Percentiles rank a stretch among this genome's conserved stretches.
Evolutionary conservation across 92 coral and sea anemone genomes (phyloP).

Genomic region (Virgularia gustaviana): DNA sequence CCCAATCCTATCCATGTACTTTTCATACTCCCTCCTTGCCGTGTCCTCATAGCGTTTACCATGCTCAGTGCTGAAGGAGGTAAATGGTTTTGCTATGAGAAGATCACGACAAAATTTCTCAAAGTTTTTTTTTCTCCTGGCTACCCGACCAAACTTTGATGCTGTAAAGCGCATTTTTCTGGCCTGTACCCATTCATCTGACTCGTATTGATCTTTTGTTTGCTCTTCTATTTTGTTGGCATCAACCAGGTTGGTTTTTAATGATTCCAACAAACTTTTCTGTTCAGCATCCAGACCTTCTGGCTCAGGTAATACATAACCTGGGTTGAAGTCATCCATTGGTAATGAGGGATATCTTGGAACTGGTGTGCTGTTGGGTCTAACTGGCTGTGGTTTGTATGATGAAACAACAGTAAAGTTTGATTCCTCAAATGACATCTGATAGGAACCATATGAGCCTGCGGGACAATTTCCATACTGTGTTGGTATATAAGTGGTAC

Average conservation of each 20-base stretch:
- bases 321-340: slow-evolving; percentile 30
- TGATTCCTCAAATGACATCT: slow-evolving; percentile 40
- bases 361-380: not conserved
- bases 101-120: slow-evolving; percentile 43
- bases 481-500: slow-evolving; percentile 32
- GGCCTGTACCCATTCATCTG: slow-evolving; percentile 37
- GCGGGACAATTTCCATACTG: slow-evolving; percentile 56
- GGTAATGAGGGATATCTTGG: slow-evolving; percentile 47
- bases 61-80: slow-evolving; percentile 42
- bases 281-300: slow-evolving; percentile 28
- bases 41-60: slow-evolving; percentile 55
- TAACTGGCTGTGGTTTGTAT: slow-evolving; percentile 5
- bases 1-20: slow-evolving; percentile 34
- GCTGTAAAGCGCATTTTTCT: slow-evolving; percentile 49
- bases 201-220: not conserved
- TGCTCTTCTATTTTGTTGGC: slow-evolving; percentile 40
- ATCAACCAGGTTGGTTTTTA: not conserved
- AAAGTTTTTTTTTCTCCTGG: slow-evolving; percentile 46
- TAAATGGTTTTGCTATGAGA: slow-evolving; percentile 43
- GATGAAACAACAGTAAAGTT: slow-evolving; percentile 30
- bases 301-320: slow-evolving; percentile 19
- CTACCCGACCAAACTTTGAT: slow-evolving; percentile 43
- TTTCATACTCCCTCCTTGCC: slow-evolving; percentile 55
- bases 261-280: slow-evolving; percentile 27
- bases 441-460: slow-evolving; percentile 66